Percentiles rank a stretch among this genome's conserved stretches.
Evolutionary conservation across 37 sponge, comb jelly and placozoan genomes (phyloP).

Genomic region (Spongilla lacustris): DNA sequence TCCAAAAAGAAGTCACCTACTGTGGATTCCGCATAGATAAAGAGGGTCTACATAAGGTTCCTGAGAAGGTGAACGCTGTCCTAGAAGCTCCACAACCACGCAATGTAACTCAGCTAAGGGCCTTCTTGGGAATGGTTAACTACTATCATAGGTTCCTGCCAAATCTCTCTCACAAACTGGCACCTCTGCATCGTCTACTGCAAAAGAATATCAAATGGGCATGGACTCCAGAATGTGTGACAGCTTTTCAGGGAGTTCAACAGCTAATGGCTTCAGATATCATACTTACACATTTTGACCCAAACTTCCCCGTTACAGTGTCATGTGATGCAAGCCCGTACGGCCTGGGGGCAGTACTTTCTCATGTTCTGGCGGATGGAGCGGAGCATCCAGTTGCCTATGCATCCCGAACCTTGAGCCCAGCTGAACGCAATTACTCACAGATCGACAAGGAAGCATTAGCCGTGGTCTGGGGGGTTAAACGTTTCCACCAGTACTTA

Average conservation of each 20-base stretch:
- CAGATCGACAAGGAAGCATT: conserved; percentile 69
- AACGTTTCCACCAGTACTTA: conserved; percentile 58
- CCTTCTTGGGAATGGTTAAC: conserved; percentile 23
- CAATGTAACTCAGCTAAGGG: conserved; percentile 10
- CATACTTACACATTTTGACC: conserved; percentile 46
- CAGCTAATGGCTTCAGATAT: background rate
- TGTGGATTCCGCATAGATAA: conserved; percentile 10
- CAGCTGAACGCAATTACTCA: conserved; percentile 48
- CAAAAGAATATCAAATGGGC: background rate
- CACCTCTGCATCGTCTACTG: conserved; percentile 23
- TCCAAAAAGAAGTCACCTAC: background rate
- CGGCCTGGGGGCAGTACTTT: conserved; percentile 55
- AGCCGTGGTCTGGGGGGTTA: conserved; percentile 37
- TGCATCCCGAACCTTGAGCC: conserved; percentile 59
- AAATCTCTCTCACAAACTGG: conserved; percentile 11
- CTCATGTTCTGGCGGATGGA: conserved; percentile 36
- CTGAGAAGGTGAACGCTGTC: background rate
- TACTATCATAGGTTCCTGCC: conserved; percentile 31
- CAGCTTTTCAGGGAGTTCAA: conserved; percentile 18
- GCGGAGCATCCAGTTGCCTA: conserved; percentile 52
- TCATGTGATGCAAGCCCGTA: conserved; percentile 46
- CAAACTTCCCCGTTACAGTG: background rate
- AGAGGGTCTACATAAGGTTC: background rate
- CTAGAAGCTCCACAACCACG: conserved; percentile 22
- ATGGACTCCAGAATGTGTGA: conserved; percentile 15